A percentile compares a stretch with the other conserved stretches of the same genome.
These are phyloP conservation scores for Linurgus olivaceus DNA, from an alignment of 2,797 vertebrate species.

Conservation along the genomic window DNA sequence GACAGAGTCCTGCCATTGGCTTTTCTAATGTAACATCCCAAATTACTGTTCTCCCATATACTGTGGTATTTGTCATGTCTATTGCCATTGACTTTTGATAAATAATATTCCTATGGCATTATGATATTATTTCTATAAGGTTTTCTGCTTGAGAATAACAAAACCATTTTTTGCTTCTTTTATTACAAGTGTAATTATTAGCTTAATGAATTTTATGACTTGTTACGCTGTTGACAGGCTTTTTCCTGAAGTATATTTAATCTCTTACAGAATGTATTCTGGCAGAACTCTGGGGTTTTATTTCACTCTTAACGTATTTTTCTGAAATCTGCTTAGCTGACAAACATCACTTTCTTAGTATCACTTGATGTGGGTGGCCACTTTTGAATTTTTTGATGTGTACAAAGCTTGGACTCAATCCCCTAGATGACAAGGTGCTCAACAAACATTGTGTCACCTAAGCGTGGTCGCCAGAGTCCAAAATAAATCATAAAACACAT, in stretches of 20 bases:
- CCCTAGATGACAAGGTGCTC: neutral
- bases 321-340: neutral
- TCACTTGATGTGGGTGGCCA: neutral
- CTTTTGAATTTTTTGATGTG: neutral
- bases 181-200: neutral
- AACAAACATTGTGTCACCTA: neutral
- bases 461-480: neutral
- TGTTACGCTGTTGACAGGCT: neutral
- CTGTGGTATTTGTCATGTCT: neutral
- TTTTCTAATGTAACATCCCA: neutral
- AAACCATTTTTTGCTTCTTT: neutral
- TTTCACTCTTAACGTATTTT: neutral
- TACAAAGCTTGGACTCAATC: neutral
- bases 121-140: neutral
- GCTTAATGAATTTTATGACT: neutral
- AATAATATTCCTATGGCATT: neutral
- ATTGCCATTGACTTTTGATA: neutral
- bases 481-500: neutral
- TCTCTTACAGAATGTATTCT: neutral
- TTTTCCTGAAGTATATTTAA: neutral
- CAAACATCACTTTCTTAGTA: neutral
- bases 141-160: neutral
- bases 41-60: fast-evolving
- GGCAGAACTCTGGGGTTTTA: neutral
- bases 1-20: neutral